Evolutionary conservation across 2,797 vertebrate genomes (phyloP), one percentile per base, ranked within the genome.

Genomic region (Dendrocincla fuliginosa): DNA sequence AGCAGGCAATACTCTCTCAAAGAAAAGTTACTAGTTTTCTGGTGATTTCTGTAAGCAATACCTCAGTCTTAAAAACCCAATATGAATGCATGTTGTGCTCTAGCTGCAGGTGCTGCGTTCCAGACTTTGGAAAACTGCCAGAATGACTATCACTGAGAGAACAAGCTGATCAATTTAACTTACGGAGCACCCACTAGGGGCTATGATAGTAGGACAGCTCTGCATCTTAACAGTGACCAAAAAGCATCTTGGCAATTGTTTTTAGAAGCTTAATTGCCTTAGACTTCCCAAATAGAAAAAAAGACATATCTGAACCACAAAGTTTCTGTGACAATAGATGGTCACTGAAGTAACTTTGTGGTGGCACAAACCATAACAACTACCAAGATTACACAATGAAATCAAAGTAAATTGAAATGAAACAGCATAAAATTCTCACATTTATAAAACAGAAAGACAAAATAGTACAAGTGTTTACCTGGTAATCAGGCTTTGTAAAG

Each of bases 401-500:
- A 74, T 59, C 37, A 81, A 80, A 80, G 17, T 6, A 87, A 73
- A 91, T 1, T 78, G 23, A 85, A 86, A 77, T 10, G 11, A 84
- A 95, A 53, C 14, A 46, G 17, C 39, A 81, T 16, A 46, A 78
- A 68, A 73, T 46, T 87, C 6, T 55, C 30, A 27, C 74, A 61
- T 47, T 84, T 70, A 83, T 61, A 79, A 92, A 82, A 69, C 5
- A 81, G 49, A 71, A 70, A 59, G 37, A 83, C 10, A 77, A 68
- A 93, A 63, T 1, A 83, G 44, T 42, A 37, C 81, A 96, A 83
- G 83, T n/a, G 17, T 82, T 97, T 98, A 99, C 99, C 99, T 99
- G 98, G 95, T 99, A 99, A 97, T 99, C 99, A 10, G 99, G 99
- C 96, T 99, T 99, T n/a, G 99, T 99, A 97, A 99, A 99, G 97